Percentiles rank a stretch among this genome's conserved stretches.
These are phyloP conservation scores for Xiphias gladius DNA, from an alignment of 2,113 vertebrate genomes.

Conservation along the genomic window DNA sequence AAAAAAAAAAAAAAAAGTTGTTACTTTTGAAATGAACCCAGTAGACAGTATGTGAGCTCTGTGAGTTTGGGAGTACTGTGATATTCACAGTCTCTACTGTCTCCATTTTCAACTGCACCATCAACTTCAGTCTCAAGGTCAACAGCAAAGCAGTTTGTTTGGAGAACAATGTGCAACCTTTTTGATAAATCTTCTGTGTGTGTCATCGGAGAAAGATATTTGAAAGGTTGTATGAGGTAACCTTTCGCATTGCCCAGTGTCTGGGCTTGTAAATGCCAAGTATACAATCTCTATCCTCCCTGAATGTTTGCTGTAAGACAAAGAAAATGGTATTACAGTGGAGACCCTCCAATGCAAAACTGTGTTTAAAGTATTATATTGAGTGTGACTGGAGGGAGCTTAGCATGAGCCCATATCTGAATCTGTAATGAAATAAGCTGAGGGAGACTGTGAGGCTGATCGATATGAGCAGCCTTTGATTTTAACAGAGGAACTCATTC, in stretches of 20 bases:
- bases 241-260: slow-evolving; percentile 9
- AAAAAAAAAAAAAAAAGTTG: no score
- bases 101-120: no score
- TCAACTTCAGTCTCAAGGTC: slow-evolving; percentile 15
- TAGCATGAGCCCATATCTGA: neutral
- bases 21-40: no score
- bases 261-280: slow-evolving; percentile 23
- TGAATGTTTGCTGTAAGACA: neutral
- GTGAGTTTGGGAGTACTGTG: no score
- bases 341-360: neutral
- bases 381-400: neutral
- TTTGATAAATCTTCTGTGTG: neutral
- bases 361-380: neutral
- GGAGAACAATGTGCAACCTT: slow-evolving; percentile 13
- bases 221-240: neutral
- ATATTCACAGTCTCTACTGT: no score
- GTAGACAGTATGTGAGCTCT: no score
- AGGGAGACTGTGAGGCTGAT: neutral
- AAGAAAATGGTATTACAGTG: neutral
- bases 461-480: neutral
- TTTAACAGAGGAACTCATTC: neutral
- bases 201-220: slow-evolving; percentile 9
- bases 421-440: no score
- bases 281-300: neutral
- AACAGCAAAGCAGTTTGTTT: neutral